phyloP scores from a whole-genome alignment of 1,140 invertebrate species.

The Octopus bimaculoides region DNA sequence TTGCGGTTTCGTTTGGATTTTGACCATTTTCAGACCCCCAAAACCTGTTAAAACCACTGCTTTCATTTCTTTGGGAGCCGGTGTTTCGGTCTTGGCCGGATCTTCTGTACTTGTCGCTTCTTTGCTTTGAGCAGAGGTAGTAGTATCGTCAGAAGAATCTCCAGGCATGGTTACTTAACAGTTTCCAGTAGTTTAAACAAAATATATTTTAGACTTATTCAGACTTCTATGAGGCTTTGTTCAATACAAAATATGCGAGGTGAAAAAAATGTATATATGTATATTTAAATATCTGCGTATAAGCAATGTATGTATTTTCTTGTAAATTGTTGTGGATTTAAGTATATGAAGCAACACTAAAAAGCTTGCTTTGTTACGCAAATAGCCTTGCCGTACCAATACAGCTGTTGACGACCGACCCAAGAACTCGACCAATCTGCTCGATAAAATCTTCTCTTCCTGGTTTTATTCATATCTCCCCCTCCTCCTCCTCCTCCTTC shows the following conservation, averaged over 20 bases:
- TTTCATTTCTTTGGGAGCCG: constrained; percentile 76
- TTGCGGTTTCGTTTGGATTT: constrained; percentile 76
- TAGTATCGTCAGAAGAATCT: background rate
- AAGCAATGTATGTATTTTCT: background rate
- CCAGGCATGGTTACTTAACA: background rate
- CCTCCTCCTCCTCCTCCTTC: no score
- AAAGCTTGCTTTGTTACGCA: no score
- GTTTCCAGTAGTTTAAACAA: background rate
- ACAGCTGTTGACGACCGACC: background rate
- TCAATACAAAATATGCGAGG: no score
- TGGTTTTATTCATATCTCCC: no score
- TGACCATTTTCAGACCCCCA: constrained; percentile 80
- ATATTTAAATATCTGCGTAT: background rate
- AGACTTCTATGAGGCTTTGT: no score
- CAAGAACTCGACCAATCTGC: background rate
- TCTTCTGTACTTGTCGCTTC: constrained; percentile 6
- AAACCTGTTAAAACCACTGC: constrained; percentile 75
- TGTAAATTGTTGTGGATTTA: background rate
- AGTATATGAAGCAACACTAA: background rate
- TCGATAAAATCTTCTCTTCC: background rate
- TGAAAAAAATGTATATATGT: background rate
- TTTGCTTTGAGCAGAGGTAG: constrained; percentile 6
- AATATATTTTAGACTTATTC: background rate
- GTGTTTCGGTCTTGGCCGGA: constrained; percentile 2
- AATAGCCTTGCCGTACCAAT: background rate